Evolutionary conservation across 2,797 vertebrate species (phyloP).

Genomic region (Petrocephalus schoutedeni): DNA sequence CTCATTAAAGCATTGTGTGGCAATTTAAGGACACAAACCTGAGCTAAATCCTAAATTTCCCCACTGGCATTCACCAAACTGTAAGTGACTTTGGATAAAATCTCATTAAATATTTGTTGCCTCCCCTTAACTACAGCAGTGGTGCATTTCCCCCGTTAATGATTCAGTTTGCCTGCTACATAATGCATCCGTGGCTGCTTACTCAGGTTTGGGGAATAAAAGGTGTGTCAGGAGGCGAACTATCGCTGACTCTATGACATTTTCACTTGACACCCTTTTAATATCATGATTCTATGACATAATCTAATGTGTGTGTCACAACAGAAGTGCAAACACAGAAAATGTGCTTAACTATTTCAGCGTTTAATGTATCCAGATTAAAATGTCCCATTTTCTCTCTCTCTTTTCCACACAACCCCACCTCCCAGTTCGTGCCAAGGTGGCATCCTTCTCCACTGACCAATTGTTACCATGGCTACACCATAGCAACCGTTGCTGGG

Average conservation of each 20-base stretch:
- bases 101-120: neutral
- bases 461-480: slow-evolving; percentile 49
- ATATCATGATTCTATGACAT: neutral
- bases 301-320: slow-evolving; percentile 1
- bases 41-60: neutral
- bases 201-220: neutral
- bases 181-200: neutral
- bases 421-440: slow-evolving; percentile 18
- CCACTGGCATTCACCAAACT: neutral
- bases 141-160: neutral
- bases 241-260: neutral
- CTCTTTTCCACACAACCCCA: neutral
- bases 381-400: slow-evolving; percentile 15
- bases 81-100: slow-evolving; percentile 5
- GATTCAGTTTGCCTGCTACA: neutral
- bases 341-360: neutral
- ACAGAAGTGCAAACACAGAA: neutral
- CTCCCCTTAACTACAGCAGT: neutral
- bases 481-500: slow-evolving; percentile 57
- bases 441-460: slow-evolving; percentile 35
- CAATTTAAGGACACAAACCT: neutral
- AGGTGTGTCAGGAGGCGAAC: neutral
- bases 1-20: neutral
- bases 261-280: neutral
- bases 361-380: neutral